Evolutionary conservation across 2,888 invertebrate genomes (phyloP).

Genomic region (Ceraclea dissimilis): DNA sequence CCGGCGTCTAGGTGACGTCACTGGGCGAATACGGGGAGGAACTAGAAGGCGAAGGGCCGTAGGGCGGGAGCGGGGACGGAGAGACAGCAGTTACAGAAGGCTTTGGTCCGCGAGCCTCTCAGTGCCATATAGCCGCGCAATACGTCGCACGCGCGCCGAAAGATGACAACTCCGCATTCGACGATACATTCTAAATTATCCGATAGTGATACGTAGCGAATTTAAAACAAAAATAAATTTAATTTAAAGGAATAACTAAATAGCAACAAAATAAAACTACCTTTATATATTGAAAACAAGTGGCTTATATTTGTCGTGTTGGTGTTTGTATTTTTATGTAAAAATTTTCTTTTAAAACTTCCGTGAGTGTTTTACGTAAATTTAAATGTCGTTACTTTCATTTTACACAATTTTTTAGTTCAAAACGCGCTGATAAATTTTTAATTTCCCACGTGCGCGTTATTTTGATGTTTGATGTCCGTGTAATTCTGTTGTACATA

Average conservation of each 20-base stretch:
- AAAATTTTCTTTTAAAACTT: constrained; percentile 10
- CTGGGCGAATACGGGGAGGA: constrained; percentile 3
- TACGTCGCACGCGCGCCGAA: constrained; percentile 27
- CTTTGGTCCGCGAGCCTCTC: constrained; percentile 27
- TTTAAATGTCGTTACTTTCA: constrained; percentile 5
- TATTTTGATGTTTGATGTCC: constrained; percentile 16
- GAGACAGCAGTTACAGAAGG: constrained; percentile 8
- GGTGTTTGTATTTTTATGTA: constrained; percentile 23
- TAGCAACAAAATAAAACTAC: constrained; percentile 17
- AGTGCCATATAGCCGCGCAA: constrained; percentile 26
- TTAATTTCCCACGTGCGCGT: background rate
- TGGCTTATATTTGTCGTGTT: constrained; percentile 27
- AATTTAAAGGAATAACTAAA: constrained; percentile 8
- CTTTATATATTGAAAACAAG: constrained; percentile 26
- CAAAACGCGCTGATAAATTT: constrained; percentile 5
- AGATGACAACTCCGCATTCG: constrained; percentile 21
- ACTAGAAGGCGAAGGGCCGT: constrained; percentile 8
- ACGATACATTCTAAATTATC: constrained; percentile 26
- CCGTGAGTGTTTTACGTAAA: constrained; percentile 1
- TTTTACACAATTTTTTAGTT: background rate
- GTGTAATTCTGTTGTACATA: constrained; percentile 2
- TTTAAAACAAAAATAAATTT: constrained; percentile 16
- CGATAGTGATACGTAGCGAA: constrained; percentile 25
- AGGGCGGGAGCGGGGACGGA: constrained; percentile 17
- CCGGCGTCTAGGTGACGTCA: constrained; percentile 19